Conservation (phyloP, 2,888 invertebrate genomes). For the Diaprepes abbreviatus region DNA sequence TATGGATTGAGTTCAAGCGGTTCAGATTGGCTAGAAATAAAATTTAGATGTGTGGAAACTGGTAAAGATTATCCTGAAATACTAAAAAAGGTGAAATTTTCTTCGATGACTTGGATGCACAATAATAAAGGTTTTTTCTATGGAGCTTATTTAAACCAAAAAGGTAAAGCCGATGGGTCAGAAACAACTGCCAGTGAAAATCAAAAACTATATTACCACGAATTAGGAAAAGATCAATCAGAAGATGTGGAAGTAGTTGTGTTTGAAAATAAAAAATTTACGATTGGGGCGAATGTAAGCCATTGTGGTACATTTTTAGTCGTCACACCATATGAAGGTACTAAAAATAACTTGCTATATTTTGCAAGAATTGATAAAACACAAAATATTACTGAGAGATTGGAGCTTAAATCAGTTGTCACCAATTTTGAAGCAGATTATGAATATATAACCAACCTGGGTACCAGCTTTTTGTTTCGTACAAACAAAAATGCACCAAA, state of each 20-base stretch:
- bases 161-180: conserved; percentile 90
- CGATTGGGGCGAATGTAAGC: conserved; percentile 89
- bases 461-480: conserved; percentile 84
- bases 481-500: conserved; percentile 96
- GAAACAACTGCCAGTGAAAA: conserved; percentile 89
- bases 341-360: conserved; percentile 91
- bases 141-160: conserved; percentile 83
- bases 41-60: conserved; percentile 81
- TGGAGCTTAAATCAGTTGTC: conserved; percentile 84
- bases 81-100: conserved; percentile 92
- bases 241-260: conserved; percentile 91
- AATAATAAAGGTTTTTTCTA: conserved; percentile 97
- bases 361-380: conserved; percentile 82
- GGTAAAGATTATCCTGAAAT: conserved; percentile 88
- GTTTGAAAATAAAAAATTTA: conserved; percentile 93
- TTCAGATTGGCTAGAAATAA: conserved; percentile 96
- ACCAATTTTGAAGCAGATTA: conserved; percentile 94
- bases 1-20: conserved; percentile 94
- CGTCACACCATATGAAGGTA: conserved; percentile 86
- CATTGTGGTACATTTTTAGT: conserved; percentile 94
- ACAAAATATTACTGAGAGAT: conserved; percentile 74
- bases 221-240: conserved; percentile 85
- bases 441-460: conserved; percentile 93
- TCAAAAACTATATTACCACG: conserved; percentile 96
- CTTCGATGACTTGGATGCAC: conserved; percentile 93